Evolutionary conservation across 2,888 invertebrate species (phyloP).

Genomic region (Thysanoteuthis rhombus): DNA sequence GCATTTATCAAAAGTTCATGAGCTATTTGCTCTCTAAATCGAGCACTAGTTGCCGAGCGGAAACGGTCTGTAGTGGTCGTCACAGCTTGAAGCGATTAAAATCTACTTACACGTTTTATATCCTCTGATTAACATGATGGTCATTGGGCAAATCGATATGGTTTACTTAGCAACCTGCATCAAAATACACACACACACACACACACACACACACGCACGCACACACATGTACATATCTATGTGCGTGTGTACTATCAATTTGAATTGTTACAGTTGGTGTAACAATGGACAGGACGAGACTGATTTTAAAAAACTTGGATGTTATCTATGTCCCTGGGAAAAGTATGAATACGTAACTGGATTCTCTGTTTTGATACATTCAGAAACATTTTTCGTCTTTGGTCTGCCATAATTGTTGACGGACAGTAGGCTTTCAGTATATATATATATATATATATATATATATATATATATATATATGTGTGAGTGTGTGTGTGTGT

Average conservation of each 20-base stretch:
- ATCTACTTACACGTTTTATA: neutral
- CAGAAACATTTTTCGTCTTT: too few relatives aligned
- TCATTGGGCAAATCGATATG: neutral
- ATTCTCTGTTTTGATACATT: too few relatives aligned
- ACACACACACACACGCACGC: too few relatives aligned
- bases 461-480: neutral
- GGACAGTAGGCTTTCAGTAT: too few relatives aligned
- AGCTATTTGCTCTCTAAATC: neutral
- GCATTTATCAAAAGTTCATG: neutral
- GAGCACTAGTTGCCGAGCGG: neutral
- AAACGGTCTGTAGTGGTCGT: neutral
- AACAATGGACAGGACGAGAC: too few relatives aligned
- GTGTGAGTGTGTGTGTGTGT: neutral
- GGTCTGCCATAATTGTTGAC: too few relatives aligned
- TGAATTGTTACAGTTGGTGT: too few relatives aligned
- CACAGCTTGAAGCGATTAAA: neutral
- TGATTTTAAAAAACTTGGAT: too few relatives aligned
- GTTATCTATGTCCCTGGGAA: too few relatives aligned
- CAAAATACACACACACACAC: neutral
- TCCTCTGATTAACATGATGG: neutral
- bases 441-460: neutral
- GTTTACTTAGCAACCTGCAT: neutral
- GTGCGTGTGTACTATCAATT: too few relatives aligned
- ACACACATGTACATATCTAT: too few relatives aligned
- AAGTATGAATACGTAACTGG: too few relatives aligned